Evolutionary conservation across 2,797 vertebrate species (phyloP).

Genomic region (Numenius phaeopus): DNA sequence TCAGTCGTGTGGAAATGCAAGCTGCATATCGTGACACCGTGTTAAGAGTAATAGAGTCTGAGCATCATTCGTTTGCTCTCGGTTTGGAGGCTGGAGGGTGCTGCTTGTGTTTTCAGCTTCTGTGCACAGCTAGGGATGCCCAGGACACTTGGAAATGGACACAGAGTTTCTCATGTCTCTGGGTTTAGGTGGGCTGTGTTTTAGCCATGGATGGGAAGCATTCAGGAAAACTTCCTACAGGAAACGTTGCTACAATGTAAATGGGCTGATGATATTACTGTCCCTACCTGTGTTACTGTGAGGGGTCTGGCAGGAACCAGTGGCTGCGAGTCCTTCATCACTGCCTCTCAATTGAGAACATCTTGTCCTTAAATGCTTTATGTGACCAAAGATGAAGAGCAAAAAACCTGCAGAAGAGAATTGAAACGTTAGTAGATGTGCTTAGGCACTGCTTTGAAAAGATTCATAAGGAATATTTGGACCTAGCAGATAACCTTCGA

Average conservation of each 20-base stretch:
- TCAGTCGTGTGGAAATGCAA: rapidly evolving
- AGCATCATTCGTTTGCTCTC: neutral
- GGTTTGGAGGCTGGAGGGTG: neutral
- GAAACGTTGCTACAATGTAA: neutral
- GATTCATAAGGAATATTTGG: neutral
- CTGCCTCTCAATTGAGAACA: neutral
- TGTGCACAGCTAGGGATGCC: neutral
- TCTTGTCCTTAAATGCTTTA: neutral
- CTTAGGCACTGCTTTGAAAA: neutral
- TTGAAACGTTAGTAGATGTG: neutral
- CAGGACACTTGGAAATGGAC: neutral
- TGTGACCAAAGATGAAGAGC: neutral
- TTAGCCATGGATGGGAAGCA: rapidly evolving
- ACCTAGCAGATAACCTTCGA: neutral
- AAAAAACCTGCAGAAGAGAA: neutral
- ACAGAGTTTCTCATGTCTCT: neutral
- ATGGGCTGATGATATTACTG: neutral
- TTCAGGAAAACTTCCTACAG: neutral
- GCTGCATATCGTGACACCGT: rapidly evolving
- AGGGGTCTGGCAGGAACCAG: neutral
- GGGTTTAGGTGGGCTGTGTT: neutral
- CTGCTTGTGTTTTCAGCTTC: neutral
- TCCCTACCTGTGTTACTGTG: neutral
- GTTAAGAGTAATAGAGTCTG: neutral
- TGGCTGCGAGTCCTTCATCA: neutral